Conservation (phyloP, 1,140 invertebrate genomes). For the Centruroides sculpturatus region DNA sequence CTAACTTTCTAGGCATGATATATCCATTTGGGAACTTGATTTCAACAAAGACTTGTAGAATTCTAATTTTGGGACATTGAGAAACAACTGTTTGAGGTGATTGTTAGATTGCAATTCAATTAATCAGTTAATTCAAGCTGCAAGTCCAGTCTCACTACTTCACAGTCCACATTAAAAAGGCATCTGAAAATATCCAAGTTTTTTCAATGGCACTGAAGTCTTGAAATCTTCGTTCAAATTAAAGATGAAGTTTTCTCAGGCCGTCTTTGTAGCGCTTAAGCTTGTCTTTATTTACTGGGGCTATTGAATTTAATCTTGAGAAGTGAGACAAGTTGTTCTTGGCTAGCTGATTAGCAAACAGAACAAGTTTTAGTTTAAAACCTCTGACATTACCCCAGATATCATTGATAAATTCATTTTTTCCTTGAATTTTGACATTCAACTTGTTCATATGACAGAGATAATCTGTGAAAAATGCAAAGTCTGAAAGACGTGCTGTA, state of each 20-base stretch:
- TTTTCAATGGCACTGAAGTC: not conserved
- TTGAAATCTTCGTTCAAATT: constrained; percentile 1
- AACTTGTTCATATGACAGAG: not conserved
- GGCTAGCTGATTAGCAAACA: not conserved
- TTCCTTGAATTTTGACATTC: not conserved
- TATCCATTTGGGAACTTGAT: not conserved
- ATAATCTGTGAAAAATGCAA: not conserved
- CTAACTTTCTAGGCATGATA: too few relatives aligned
- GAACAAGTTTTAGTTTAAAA: not conserved
- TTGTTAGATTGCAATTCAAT: constrained; percentile 1
- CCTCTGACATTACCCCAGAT: not conserved
- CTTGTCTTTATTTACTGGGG: not conserved
- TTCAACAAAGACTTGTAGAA: not conserved
- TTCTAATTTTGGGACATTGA: not conserved
- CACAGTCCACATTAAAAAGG: constrained; percentile 5
- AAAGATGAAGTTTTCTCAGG: not conserved
- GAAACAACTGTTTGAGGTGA: constrained; percentile 1
- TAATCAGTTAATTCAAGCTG: not conserved
- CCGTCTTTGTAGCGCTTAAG: not conserved
- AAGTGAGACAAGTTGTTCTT: not conserved
- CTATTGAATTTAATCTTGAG: not conserved
- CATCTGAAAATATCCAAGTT: constrained; percentile 1
- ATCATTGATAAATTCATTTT: not conserved
- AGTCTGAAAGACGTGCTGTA: not conserved
- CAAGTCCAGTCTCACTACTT: not conserved